A percentile compares a stretch with the other conserved stretches of the same genome.
These are phyloP conservation scores for Muscidifurax raptorellus DNA, from an alignment of 1,140 invertebrate genomes.

Conservation along the genomic window DNA sequence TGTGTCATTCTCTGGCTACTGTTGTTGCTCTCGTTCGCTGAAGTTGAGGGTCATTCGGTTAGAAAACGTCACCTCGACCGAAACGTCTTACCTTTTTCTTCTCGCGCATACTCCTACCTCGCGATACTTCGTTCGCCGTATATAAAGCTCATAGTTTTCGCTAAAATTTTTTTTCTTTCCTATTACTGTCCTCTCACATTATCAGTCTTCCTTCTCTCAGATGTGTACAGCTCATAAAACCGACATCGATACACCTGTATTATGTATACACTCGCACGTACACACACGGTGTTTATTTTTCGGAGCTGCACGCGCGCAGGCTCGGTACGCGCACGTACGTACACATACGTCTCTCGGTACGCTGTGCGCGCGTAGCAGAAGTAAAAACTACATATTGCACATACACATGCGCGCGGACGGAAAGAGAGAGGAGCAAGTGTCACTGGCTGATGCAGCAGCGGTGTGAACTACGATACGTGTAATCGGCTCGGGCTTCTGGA, in stretches of 20 bases:
- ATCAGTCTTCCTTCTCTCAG: not conserved
- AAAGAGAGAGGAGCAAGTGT: conserved; percentile 5
- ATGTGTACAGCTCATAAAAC: not conserved
- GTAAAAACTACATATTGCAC: not conserved
- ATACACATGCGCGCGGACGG: not conserved
- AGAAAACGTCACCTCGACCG: conserved; percentile 14
- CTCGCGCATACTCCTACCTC: not conserved
- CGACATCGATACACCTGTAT: not conserved
- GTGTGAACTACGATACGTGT: not conserved
- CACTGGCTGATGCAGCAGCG: not conserved
- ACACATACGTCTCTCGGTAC: not conserved
- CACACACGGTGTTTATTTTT: not conserved
- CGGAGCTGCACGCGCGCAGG: conserved; percentile 3
- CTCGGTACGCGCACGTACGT: not conserved
- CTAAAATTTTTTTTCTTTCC: not conserved
- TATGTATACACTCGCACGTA: not conserved
- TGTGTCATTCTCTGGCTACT: not conserved
- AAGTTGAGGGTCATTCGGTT: conserved; percentile 12
- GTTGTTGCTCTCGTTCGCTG: not conserved
- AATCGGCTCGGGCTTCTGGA: not conserved
- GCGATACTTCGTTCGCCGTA: not conserved
- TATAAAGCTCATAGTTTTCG: not conserved
- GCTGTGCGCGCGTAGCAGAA: not conserved
- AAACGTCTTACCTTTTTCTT: conserved; percentile 20
- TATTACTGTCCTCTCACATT: not conserved